Percentiles rank a stretch among this genome's conserved stretches.
Conservation (phyloP, 92 coral and sea anemone genomes). For the Porites cylindrica region DNA sequence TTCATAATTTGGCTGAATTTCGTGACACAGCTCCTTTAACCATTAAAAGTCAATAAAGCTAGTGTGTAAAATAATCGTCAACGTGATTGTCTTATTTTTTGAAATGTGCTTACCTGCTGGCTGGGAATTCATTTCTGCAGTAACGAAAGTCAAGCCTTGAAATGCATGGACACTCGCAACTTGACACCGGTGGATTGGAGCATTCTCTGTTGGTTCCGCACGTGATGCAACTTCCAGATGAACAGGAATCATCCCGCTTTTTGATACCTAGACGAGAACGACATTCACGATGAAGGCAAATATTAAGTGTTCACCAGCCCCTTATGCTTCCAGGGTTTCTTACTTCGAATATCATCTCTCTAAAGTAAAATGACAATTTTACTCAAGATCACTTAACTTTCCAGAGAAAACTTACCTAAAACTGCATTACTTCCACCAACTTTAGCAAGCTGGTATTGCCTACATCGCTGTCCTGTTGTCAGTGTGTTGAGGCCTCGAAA, state of each 20-base stretch:
- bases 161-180: constrained; percentile 66
- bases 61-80: too few relatives aligned
- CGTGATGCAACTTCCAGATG: constrained; percentile 24
- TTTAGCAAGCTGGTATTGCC: constrained; percentile 44
- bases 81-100: too few relatives aligned
- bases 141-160: constrained; percentile 48
- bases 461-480: constrained; percentile 15
- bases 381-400: too few relatives aligned
- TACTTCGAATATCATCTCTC: too few relatives aligned
- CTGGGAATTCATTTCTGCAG: constrained; percentile 63
- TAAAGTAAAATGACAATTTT: neutral
- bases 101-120: constrained; percentile 47
- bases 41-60: too few relatives aligned
- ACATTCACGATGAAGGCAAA: neutral
- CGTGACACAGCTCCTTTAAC: too few relatives aligned
- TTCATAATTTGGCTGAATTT: too few relatives aligned
- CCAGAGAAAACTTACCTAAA: constrained; percentile 26
- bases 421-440: constrained; percentile 49
- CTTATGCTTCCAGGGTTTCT: too few relatives aligned
- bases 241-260: constrained; percentile 22
- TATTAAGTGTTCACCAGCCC: neutral
- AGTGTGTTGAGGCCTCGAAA: constrained; percentile 39
- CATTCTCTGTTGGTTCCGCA: constrained; percentile 36
- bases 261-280: constrained; percentile 40
- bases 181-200: constrained; percentile 9